Percentiles rank a stretch among this genome's conserved stretches.
Evolutionary conservation across 2,797 vertebrate genomes (phyloP).

Genomic region (Petrocephalus sullivani): DNA sequence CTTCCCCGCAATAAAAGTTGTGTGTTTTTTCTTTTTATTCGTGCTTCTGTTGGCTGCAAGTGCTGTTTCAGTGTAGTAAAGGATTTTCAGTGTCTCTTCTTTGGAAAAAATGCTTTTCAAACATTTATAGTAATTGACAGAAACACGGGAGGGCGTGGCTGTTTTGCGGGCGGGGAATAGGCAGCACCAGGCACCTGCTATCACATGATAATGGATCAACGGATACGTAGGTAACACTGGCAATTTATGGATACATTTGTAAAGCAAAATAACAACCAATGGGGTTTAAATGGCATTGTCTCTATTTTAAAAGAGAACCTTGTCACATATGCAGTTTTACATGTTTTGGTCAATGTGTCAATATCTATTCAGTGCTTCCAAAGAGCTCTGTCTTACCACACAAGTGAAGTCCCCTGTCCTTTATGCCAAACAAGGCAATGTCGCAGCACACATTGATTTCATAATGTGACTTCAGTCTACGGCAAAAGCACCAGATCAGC

Average conservation of each 20-base stretch:
- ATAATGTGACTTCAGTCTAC: background rate
- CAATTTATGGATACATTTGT: background rate
- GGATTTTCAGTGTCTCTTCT: background rate
- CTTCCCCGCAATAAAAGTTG: background rate
- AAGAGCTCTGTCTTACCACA: background rate
- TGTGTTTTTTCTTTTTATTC: background rate
- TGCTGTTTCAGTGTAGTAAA: background rate
- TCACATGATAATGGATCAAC: background rate
- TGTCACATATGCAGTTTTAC: background rate
- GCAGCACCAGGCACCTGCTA: background rate
- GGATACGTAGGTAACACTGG: background rate
- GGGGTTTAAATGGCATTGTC: background rate
- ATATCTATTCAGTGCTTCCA: background rate
- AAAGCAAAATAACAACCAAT: background rate
- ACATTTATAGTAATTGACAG: slow-evolving; percentile 5
- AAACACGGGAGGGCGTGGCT: background rate
- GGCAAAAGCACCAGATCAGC: background rate
- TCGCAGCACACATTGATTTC: background rate
- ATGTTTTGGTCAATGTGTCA: background rate
- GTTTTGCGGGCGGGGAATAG: background rate
- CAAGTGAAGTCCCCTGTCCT: background rate
- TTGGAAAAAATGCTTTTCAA: background rate
- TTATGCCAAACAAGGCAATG: background rate
- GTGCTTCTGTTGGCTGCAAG: background rate
- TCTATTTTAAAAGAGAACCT: background rate